Evolutionary conservation across 2,797 vertebrate genomes (phyloP).

Genomic region (Erpetoichthys calabaricus): DNA sequence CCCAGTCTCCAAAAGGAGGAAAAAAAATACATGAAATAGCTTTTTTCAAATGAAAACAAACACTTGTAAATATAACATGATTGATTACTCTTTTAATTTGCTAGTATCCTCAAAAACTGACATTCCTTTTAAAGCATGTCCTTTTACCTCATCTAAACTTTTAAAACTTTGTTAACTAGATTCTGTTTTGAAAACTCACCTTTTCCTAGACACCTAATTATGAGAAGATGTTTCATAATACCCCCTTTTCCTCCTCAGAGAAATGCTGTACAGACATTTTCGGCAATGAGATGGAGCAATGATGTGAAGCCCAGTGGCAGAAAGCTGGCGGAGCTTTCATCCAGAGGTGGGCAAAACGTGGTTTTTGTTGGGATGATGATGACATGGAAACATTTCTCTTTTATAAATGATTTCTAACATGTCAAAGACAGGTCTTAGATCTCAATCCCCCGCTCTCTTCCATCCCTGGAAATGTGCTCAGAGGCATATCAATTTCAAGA

Average conservation of each 20-base stretch:
- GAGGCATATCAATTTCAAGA: constrained; percentile 11
- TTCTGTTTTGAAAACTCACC: constrained; percentile 9
- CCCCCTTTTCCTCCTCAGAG: constrained; percentile 15
- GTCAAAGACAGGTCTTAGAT: constrained; percentile 9
- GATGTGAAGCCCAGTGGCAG: constrained; percentile 7
- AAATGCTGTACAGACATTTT: constrained; percentile 6
- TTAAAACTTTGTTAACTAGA: constrained; percentile 1
- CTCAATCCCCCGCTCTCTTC: background rate
- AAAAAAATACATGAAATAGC: too few species aligned
- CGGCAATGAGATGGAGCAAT: constrained; percentile 6
- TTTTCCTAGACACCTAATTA: constrained; percentile 15
- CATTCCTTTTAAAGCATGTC: background rate
- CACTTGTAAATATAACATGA: too few species aligned
- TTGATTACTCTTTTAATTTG: too few species aligned
- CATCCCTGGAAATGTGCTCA: constrained; percentile 2
- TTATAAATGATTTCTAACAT: background rate
- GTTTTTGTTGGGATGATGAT: background rate
- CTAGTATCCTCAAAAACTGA: background rate
- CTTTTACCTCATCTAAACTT: background rate
- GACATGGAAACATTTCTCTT: constrained; percentile 2
- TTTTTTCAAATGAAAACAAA: too few species aligned
- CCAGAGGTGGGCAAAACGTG: constrained; percentile 4
- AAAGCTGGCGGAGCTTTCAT: background rate
- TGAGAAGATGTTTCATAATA: background rate
- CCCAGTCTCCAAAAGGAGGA: too few species aligned